These are phyloP conservation scores for Charadrius vociferus DNA, from an alignment of 2,113 vertebrate genomes.

Conservation along the genomic window DNA sequence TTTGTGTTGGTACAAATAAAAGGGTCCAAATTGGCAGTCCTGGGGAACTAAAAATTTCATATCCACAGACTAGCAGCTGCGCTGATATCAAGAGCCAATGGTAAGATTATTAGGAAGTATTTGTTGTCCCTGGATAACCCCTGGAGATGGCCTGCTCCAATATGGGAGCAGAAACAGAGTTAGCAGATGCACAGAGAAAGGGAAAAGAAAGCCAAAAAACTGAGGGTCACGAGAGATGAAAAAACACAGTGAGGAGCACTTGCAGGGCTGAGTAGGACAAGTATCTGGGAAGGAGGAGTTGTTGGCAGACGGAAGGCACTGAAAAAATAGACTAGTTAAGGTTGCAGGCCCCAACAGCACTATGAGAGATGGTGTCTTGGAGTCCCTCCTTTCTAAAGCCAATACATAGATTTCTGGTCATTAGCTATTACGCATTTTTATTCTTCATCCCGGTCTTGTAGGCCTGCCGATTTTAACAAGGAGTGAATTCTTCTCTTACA, in stretches of 20 bases:
- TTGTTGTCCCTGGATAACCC: conserved; percentile 31
- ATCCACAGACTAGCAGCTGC: conserved; percentile 13
- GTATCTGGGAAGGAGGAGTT: not conserved
- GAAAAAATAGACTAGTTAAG: not conserved
- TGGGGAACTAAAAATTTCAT: not conserved
- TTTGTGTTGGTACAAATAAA: not conserved
- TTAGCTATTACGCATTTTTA: not conserved
- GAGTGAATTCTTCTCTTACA: not conserved
- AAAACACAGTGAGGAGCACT: not conserved
- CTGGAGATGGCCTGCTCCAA: not conserved
- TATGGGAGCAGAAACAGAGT: not conserved
- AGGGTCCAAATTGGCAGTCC: not conserved
- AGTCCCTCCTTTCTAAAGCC: not conserved
- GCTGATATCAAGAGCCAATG: not conserved
- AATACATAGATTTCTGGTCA: not conserved
- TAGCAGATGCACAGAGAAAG: not conserved
- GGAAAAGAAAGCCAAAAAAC: conserved; percentile 6
- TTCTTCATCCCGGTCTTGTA: not conserved
- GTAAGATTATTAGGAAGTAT: not conserved
- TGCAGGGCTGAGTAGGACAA: not conserved
- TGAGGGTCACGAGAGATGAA: not conserved
- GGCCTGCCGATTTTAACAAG: not conserved
- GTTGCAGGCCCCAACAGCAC: not conserved
- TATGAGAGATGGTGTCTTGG: not conserved
- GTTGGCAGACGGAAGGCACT: not conserved